Evolutionary conservation across 2,888 invertebrate genomes (phyloP), one percentile per base, ranked within the genome.

Genomic region (Xanthorhoe spadicearia): DNA sequence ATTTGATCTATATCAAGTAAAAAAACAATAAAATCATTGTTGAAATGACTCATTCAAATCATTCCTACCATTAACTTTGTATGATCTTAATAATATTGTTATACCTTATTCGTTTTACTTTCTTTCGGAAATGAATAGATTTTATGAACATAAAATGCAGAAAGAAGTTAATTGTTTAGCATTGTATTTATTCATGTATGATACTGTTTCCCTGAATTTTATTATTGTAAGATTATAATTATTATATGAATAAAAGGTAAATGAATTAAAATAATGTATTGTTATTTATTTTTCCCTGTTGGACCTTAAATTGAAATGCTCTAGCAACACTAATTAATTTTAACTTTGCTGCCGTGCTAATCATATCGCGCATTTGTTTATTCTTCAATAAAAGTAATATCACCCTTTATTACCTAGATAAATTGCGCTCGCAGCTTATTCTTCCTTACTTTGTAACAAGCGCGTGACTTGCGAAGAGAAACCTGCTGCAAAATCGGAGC

Each of bases 101-200:
- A 67, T 67, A 60, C 4, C 57, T 52, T 67, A 63, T 81, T 77
- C 67, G 74, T 83, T 84, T 83, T 84, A 83, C 77, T 81, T 86
- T 84, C 81, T 85, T 86, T 85, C 82, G 66, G 81, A 81, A 82
- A 77, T 78, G 77, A 80, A 83, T 77, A 83, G 79, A 83, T 82
- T 78, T 78, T 85, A 85, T 83, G 84, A 85, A 84, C 79, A 79
- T 83, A 84, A 84, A 84, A 83, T 83, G 74, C 79, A 75, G 81
- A 85, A 83, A 83, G 82, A 79, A 83, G 84, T 89, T 89, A 88
- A 88, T 85, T 86, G 66, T 87, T 84, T 91, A 90, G 88, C 88
- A 90, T 88, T 91, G 92, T 92, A 92, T 93, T 93, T 93, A 93
- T 92, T 92, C 89, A 84, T 93, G 92, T 93, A 93, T 92, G 84